Conservation (phyloP, 1,140 invertebrate species). For the Sogatella furcifera region DNA sequence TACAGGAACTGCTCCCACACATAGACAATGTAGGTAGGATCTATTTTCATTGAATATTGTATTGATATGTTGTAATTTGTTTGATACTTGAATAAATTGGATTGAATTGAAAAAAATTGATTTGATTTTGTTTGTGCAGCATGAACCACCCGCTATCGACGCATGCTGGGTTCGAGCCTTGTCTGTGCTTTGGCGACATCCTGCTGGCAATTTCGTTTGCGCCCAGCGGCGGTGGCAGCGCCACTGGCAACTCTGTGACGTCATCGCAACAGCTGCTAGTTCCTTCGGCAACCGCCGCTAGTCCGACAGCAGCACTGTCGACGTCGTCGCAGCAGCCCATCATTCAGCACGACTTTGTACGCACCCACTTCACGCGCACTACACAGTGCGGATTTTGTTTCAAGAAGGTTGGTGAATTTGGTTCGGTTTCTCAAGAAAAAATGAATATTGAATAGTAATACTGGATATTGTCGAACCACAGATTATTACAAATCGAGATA, state of each 20-base stretch:
- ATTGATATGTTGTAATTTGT: background rate
- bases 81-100: background rate
- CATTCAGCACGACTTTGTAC: slow-evolving; percentile 60
- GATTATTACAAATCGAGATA: too few relatives aligned
- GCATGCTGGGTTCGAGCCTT: slow-evolving; percentile 80
- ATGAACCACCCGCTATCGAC: slow-evolving; percentile 48
- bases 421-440: too few relatives aligned
- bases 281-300: slow-evolving; percentile 25
- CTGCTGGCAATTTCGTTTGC: slow-evolving; percentile 71
- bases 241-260: slow-evolving; percentile 12
- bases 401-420: too few relatives aligned
- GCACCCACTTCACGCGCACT: slow-evolving; percentile 74
- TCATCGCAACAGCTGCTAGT: slow-evolving; percentile 9
- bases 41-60: too few relatives aligned
- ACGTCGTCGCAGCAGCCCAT: slow-evolving; percentile 16
- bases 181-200: slow-evolving; percentile 82
- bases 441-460: too few relatives aligned
- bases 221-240: slow-evolving; percentile 27
- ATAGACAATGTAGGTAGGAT: too few relatives aligned
- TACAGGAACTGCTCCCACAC: too few relatives aligned
- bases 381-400: slow-evolving; percentile 86
- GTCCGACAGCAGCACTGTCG: background rate
- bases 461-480: too few relatives aligned
- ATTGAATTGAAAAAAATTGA: too few relatives aligned
- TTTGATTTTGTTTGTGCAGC: slow-evolving; percentile 35